Conservation (phyloP, 2,888 invertebrate species). For the Archips crataeganus region DNA sequence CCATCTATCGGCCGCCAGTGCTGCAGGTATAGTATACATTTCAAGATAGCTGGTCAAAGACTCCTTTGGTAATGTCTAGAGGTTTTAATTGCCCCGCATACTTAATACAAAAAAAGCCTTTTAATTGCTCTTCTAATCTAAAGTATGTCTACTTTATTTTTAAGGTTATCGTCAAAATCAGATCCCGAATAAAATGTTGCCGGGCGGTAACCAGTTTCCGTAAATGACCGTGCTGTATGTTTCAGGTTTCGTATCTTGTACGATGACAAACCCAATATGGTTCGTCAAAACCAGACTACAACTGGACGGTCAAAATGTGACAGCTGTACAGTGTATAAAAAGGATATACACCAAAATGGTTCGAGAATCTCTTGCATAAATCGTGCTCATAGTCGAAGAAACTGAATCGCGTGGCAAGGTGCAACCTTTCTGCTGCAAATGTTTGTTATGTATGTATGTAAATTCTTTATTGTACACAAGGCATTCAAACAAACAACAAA, state of each 20-base stretch:
- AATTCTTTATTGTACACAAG: too few species aligned
- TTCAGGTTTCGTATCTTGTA: constrained; percentile 97
- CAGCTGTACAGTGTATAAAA: constrained; percentile 92
- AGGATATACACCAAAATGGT: constrained; percentile 93
- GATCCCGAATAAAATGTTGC: neutral
- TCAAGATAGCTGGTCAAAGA: neutral
- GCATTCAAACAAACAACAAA: too few species aligned
- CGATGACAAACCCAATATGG: constrained; percentile 99
- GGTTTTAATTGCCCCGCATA: neutral
- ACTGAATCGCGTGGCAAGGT: too few species aligned
- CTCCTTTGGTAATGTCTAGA: constrained; percentile 19
- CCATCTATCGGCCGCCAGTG: constrained; percentile 97
- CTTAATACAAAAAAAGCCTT: neutral
- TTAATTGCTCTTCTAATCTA: neutral
- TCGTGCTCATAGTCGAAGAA: too few species aligned
- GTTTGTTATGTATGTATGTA: too few species aligned
- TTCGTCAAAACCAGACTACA: constrained; percentile 99
- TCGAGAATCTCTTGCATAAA: constrained; percentile 49
- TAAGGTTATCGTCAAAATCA: neutral
- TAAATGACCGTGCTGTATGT: constrained; percentile 44
- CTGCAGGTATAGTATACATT: constrained; percentile 87
- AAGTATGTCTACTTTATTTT: neutral
- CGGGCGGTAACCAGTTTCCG: constrained; percentile 2
- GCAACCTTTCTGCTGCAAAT: too few species aligned
- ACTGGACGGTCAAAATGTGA: constrained; percentile 93